Percentiles rank a stretch among this genome's conserved stretches.
Evolutionary conservation across 2,113 vertebrate genomes (phyloP).

Genomic region (Petroica traversi): DNA sequence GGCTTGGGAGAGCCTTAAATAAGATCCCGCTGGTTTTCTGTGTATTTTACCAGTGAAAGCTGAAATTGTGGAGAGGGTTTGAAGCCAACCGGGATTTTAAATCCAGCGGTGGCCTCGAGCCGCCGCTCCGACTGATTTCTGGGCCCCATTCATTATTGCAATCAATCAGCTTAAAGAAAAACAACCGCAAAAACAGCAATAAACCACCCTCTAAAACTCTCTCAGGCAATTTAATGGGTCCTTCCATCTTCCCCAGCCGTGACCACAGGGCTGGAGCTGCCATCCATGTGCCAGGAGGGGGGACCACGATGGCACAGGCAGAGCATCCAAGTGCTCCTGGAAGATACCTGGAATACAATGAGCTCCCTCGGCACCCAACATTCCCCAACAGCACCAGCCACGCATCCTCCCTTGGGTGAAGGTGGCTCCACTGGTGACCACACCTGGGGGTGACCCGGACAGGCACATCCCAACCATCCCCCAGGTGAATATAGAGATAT

Average conservation of each 20-base stretch:
- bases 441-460: too few relatives aligned
- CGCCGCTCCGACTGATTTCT: not conserved
- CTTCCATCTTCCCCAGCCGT: not conserved
- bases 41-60: not conserved
- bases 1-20: not conserved
- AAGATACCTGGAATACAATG: not conserved
- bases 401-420: fast-evolving
- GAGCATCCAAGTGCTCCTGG: not conserved
- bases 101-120: not conserved
- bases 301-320: fast-evolving
- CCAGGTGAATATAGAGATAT: fast-evolving
- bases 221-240: not conserved
- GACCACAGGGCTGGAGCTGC: not conserved
- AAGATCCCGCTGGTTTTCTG: not conserved
- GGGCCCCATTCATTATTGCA: conserved; percentile 19
- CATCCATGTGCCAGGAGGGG: not conserved
- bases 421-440: not conserved
- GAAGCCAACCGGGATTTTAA: not conserved
- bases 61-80: not conserved
- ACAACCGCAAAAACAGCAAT: not conserved
- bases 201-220: conserved; percentile 21
- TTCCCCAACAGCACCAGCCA: not conserved
- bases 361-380: not conserved
- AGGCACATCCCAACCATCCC: fast-evolving
- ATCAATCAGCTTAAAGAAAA: conserved; percentile 28